Percentiles rank a stretch among this genome's conserved stretches.
Conservation (phyloP, 2,797 vertebrate species). For the Varecia variegata region DNA sequence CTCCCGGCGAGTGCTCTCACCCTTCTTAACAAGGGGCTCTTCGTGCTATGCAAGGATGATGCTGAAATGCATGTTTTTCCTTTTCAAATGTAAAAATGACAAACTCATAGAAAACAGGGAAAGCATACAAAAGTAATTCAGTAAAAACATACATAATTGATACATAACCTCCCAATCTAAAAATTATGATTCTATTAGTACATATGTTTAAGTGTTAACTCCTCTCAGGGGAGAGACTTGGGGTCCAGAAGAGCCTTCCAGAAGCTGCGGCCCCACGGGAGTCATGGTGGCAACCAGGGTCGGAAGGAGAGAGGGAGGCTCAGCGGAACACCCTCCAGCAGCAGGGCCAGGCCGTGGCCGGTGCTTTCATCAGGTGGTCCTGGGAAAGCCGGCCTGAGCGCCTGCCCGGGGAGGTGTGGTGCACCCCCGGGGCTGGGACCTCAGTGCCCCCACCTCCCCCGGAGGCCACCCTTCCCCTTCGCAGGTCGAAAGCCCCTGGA, state of each 20-base stretch:
- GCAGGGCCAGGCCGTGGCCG: not conserved
- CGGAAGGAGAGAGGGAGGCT: fast-evolving
- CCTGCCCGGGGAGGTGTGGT: not conserved
- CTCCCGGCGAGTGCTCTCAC: fast-evolving
- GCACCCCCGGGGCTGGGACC: not conserved
- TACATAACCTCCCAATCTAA: not conserved
- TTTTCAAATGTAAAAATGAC: not conserved
- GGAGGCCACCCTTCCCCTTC: not conserved
- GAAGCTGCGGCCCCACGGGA: not conserved
- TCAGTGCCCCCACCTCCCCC: fast-evolving
- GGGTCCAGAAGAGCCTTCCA: not conserved
- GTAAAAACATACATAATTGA: not conserved
- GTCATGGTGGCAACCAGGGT: not conserved
- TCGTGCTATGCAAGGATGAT: not conserved
- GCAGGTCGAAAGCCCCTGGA: not conserved
- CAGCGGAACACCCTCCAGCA: not conserved
- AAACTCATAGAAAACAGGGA: not conserved
- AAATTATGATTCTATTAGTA: not conserved
- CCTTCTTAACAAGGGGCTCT: not conserved
- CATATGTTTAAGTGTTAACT: not conserved
- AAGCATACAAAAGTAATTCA: not conserved
- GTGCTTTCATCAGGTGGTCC: not conserved
- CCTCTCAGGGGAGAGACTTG: not conserved
- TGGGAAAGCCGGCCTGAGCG: fast-evolving
- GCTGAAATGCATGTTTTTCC: not conserved